Conservation (phyloP, 2,888 invertebrate genomes). For the Thecocarcelia acutangulata region DNA sequence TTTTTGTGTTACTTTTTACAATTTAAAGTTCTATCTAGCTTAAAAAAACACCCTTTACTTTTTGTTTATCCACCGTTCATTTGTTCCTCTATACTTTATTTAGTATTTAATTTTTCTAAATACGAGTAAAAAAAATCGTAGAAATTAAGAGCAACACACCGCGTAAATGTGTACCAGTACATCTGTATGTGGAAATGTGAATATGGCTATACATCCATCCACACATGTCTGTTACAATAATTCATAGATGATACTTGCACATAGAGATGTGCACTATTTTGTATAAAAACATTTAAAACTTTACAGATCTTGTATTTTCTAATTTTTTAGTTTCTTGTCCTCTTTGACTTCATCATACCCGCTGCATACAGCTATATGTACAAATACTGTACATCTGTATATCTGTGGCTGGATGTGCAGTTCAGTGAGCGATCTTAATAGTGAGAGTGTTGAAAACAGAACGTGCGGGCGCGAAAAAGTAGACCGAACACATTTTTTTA, state of each 20-base stretch:
- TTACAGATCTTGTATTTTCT: slow-evolving; percentile 36
- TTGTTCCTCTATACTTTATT: slow-evolving; percentile 4
- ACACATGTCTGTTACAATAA: slow-evolving; percentile 22
- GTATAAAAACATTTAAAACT: slow-evolving; percentile 8
- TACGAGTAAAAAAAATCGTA: neutral
- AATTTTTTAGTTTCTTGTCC: slow-evolving; percentile 47
- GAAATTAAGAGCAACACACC: slow-evolving; percentile 11
- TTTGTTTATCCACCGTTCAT: slow-evolving; percentile 66
- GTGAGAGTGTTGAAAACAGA: slow-evolving; percentile 25
- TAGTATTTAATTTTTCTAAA: slow-evolving; percentile 35
- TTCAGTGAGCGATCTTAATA: slow-evolving; percentile 21
- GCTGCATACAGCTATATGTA: no score
- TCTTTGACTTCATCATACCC: slow-evolving; percentile 19
- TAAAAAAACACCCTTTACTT: no score
- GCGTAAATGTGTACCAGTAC: neutral
- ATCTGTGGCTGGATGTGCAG: neutral
- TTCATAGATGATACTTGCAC: neutral
- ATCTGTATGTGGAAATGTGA: neutral
- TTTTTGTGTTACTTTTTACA: no score
- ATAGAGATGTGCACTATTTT: neutral
- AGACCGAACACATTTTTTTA: slow-evolving; percentile 2
- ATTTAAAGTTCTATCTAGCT: no score
- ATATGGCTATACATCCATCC: neutral
- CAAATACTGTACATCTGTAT: no score
- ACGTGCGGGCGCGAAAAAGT: neutral